A percentile compares a stretch with the other conserved stretches of the same genome.
Evolutionary conservation across 1,140 invertebrate genomes (phyloP).

Genomic region (Ostrea edulis): DNA sequence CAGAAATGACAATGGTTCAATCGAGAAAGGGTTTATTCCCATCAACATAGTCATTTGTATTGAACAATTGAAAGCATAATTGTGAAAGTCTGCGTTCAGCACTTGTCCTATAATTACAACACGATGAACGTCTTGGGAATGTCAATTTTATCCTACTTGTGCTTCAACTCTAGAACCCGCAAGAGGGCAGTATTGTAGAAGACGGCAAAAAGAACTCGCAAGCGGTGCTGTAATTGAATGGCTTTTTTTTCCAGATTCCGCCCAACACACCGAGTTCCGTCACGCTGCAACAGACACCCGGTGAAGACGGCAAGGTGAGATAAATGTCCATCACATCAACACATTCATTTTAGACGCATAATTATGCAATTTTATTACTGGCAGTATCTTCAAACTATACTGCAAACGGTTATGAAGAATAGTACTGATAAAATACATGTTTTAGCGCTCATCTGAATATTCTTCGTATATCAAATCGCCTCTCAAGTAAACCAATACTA

Average conservation of each 20-base stretch:
- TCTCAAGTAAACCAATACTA: too few species aligned
- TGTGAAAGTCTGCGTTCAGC: too few species aligned
- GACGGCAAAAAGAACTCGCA: background rate
- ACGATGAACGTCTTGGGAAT: too few species aligned
- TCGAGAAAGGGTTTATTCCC: too few species aligned
- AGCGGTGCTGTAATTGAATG: background rate
- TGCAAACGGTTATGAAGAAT: background rate
- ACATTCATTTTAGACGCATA: too few species aligned
- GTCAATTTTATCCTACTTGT: background rate
- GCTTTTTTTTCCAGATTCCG: conserved; percentile 84
- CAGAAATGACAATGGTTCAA: too few species aligned
- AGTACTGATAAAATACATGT: background rate
- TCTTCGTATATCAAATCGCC: too few species aligned
- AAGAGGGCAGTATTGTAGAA: background rate
- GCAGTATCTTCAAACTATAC: background rate
- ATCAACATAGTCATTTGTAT: too few species aligned
- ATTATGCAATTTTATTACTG: background rate
- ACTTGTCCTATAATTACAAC: too few species aligned
- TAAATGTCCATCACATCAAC: background rate
- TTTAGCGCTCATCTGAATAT: too few species aligned
- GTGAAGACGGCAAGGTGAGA: conserved; percentile 88
- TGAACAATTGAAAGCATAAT: too few species aligned
- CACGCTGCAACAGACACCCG: conserved; percentile 96
- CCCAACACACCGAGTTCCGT: conserved; percentile 98
- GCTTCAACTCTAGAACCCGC: background rate